Evolutionary conservation across 2,113 vertebrate species (phyloP).

Genomic region (Pao palembangensis): DNA sequence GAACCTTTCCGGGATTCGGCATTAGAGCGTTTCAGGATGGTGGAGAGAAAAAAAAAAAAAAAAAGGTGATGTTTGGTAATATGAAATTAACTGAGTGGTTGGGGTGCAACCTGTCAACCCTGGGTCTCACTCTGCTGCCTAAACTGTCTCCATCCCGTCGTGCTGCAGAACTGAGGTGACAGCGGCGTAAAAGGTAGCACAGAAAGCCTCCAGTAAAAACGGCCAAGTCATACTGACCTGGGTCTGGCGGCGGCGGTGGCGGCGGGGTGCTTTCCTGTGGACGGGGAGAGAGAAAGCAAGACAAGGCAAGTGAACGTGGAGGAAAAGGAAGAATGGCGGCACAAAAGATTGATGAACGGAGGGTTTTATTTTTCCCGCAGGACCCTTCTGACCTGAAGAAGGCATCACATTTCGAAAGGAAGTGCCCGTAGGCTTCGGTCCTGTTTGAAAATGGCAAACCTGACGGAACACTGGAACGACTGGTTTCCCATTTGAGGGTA

Average conservation of each 20-base stretch:
- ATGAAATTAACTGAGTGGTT: conserved; percentile 3
- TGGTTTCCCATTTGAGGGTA: not conserved
- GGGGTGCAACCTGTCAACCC: conserved; percentile 10
- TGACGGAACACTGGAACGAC: not conserved
- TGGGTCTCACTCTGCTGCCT: conserved; percentile 27
- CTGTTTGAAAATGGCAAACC: not conserved
- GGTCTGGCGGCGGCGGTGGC: conserved; percentile 20
- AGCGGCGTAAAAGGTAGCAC: conserved; percentile 28
- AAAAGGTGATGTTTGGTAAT: conserved; percentile 25
- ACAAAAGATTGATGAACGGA: conserved; percentile 11
- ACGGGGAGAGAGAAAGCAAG: conserved; percentile 12
- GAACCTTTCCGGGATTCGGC: conserved; percentile 9
- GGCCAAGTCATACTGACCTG: conserved; percentile 63
- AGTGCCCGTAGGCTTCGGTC: not conserved
- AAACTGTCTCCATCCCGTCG: conserved; percentile 23
- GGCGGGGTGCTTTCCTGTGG: conserved; percentile 46
- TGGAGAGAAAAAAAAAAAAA: not conserved
- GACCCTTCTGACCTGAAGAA: conserved; percentile 33
- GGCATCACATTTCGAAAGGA: conserved; percentile 16
- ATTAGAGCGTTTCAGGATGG: conserved; percentile 15
- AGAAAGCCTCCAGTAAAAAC: conserved; percentile 21
- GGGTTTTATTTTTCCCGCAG: not conserved
- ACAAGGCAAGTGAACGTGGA: not conserved
- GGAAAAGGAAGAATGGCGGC: not conserved
- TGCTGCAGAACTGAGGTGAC: conserved; percentile 22